Evolutionary conservation across 30 jellyfish, hydroid and myxozoan genomes (phyloP).

Genomic region (Calvadosia cruxmelitensis): DNA sequence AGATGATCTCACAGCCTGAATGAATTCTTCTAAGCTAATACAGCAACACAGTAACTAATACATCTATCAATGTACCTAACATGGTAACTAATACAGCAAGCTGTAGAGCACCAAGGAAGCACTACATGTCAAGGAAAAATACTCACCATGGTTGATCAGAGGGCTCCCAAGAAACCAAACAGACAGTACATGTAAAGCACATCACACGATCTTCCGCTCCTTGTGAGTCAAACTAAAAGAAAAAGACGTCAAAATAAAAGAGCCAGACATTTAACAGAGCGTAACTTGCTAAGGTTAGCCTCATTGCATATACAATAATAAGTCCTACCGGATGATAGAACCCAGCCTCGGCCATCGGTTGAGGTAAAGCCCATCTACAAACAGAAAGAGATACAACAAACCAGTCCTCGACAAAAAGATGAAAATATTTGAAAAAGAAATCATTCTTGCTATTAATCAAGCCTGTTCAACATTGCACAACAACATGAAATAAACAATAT

Average conservation of each 20-base stretch:
- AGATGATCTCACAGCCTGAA: no score
- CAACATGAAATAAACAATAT: no score
- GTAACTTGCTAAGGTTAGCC: no score
- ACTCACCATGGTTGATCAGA: conserved; percentile 94
- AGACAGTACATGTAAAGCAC: conserved; percentile 75
- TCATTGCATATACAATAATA: no score
- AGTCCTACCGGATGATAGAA: conserved; percentile 93
- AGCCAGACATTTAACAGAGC: neutral
- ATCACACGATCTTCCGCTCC: conserved; percentile 82
- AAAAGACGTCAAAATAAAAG: neutral
- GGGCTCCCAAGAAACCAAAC: conserved; percentile 93
- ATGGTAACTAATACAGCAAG: neutral
- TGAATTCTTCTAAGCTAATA: no score
- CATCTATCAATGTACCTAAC: no score
- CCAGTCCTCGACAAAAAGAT: no score
- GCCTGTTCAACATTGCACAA: no score
- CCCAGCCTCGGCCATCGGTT: conserved; percentile 98
- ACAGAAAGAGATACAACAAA: neutral
- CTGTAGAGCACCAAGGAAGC: conserved; percentile 3
- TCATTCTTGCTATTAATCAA: no score
- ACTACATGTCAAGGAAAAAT: neutral
- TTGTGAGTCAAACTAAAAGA: conserved; percentile 23
- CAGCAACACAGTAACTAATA: no score
- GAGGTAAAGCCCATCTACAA: conserved; percentile 79
- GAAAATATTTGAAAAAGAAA: no score